phyloP scores from a whole-genome alignment of 2,113 vertebrate species.

The Saguinus imperator region DNA sequence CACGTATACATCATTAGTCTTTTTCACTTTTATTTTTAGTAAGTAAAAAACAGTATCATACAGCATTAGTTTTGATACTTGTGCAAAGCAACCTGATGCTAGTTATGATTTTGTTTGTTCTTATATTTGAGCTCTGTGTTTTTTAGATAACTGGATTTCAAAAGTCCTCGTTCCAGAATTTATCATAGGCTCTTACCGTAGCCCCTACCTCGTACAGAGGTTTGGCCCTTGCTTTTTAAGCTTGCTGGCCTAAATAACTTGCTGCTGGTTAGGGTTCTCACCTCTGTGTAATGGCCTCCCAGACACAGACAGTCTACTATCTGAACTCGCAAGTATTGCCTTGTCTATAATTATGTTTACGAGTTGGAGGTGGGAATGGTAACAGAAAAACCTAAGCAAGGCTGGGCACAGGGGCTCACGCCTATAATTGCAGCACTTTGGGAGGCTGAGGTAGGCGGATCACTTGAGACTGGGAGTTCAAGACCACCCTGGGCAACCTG shows the following conservation, averaged over 20 bases:
- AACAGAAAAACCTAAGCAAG: background rate
- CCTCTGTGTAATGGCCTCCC: background rate
- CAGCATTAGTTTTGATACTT: background rate
- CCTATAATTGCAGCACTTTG: background rate
- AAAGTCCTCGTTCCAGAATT: background rate
- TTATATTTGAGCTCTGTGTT: background rate
- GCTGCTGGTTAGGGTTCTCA: background rate
- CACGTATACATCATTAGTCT: background rate
- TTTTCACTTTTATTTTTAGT: too few species aligned
- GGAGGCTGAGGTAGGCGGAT: background rate
- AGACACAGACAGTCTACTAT: background rate
- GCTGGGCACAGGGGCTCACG: too few species aligned
- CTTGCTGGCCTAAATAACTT: background rate
- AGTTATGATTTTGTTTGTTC: background rate
- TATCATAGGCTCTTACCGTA: background rate
- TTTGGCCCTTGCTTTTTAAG: background rate
- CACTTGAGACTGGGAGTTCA: too few species aligned
- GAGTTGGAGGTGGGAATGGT: background rate
- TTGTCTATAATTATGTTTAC: background rate
- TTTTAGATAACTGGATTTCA: background rate
- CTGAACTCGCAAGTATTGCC: background rate
- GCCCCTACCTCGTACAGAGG: background rate
- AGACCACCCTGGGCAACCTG: too few species aligned
- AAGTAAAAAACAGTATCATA: background rate
- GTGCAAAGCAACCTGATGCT: background rate